Evolutionary conservation across 2,888 invertebrate species (phyloP).

Genomic region (Thelaira solivaga): DNA sequence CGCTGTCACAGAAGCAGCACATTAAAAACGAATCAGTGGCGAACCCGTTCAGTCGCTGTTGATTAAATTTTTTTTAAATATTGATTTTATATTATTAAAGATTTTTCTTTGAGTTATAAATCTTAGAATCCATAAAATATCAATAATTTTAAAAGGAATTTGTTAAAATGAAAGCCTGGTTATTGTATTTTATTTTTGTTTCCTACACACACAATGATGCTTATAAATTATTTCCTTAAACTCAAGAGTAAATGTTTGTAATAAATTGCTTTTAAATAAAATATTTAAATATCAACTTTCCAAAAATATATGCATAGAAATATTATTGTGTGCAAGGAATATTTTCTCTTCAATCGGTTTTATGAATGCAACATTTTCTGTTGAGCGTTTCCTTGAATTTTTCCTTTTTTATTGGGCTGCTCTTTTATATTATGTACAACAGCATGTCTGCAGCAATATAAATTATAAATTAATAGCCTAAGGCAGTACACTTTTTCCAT

Average conservation of each 20-base stretch:
- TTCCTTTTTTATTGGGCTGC: slow-evolving; percentile 5
- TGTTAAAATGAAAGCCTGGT: too few relatives aligned
- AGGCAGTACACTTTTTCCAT: slow-evolving; percentile 47
- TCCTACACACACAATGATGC: slow-evolving; percentile 12
- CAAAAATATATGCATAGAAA: neutral
- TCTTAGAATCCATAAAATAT: too few relatives aligned
- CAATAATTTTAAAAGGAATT: too few relatives aligned
- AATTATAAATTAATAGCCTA: slow-evolving; percentile 47
- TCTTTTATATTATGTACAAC: neutral
- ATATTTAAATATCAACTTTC: neutral
- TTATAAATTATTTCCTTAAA: slow-evolving; percentile 21
- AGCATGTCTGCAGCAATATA: slow-evolving; percentile 11
- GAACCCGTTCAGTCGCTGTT: too few relatives aligned
- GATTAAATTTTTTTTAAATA: too few relatives aligned
- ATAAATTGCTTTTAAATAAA: neutral
- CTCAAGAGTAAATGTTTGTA: slow-evolving; percentile 8
- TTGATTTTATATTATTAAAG: too few relatives aligned
- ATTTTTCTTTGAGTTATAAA: too few relatives aligned
- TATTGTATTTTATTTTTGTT: neutral
- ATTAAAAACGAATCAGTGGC: too few relatives aligned
- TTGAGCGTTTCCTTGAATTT: slow-evolving; percentile 20
- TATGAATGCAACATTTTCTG: neutral
- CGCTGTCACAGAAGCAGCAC: too few relatives aligned
- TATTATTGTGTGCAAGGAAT: too few relatives aligned
- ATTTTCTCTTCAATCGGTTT: neutral